These are phyloP conservation scores for Labia minor DNA, from an alignment of 2,888 invertebrate genomes.

Conservation along the genomic window DNA sequence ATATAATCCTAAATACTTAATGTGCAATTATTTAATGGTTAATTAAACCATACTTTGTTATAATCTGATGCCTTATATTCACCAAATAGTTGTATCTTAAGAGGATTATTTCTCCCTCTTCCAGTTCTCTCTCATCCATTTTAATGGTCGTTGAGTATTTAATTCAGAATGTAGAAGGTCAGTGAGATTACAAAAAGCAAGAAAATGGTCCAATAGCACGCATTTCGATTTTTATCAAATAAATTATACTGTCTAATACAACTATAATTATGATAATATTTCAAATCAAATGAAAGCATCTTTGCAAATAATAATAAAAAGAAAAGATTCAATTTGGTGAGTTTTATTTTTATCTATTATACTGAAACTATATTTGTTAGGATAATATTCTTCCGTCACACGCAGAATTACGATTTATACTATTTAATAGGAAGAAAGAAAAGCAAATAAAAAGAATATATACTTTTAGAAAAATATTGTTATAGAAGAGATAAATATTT, in stretches of 20 bases:
- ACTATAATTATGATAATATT: constrained; percentile 3
- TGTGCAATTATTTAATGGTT: too few species aligned
- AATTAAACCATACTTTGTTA: too few species aligned
- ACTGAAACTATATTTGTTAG: neutral
- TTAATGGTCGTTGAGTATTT: too few species aligned
- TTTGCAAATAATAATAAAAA: neutral
- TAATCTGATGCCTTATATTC: too few species aligned
- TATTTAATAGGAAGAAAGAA: too few species aligned
- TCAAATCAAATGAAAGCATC: neutral
- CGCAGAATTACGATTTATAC: neutral
- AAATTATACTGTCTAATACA: constrained; percentile 1
- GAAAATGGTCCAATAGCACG: neutral
- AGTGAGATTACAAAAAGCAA: neutral
- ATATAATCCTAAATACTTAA: too few species aligned
- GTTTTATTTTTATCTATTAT: neutral
- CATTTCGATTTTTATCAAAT: neutral
- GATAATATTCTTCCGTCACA: neutral
- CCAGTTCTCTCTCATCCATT: too few species aligned
- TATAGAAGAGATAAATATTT: too few species aligned
- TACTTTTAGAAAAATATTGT: too few species aligned
- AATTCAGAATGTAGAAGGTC: neutral
- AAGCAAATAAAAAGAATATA: too few species aligned
- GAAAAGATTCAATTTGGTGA: neutral
- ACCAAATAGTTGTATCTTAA: too few species aligned
- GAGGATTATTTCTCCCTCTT: too few species aligned